phyloP scores from a whole-genome alignment of 92 coral and sea anemone genomes.

The Porites evermanni region DNA sequence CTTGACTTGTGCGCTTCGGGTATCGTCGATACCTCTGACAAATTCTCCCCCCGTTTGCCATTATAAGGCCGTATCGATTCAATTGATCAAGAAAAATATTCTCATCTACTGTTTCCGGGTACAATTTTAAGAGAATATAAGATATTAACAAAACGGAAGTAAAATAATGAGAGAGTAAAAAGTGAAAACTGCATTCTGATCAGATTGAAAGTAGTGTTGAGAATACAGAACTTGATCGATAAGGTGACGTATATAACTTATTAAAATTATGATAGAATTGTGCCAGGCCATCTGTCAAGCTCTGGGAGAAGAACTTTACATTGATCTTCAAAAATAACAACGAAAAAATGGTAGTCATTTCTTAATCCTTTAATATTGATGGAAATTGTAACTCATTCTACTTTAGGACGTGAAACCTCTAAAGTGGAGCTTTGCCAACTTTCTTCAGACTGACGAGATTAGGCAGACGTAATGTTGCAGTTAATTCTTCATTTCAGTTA shows the following conservation, averaged over 20 bases:
- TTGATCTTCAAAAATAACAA: not conserved
- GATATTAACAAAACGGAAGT: not conserved
- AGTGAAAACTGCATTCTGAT: not conserved
- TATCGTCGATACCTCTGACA: no score
- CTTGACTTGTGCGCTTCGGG: no score
- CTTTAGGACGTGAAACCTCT: not conserved
- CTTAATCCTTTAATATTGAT: no score
- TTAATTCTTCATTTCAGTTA: not conserved
- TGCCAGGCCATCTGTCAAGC: not conserved
- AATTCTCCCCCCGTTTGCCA: no score
- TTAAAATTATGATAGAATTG: not conserved
- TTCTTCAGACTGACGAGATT: not conserved
- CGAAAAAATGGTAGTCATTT: no score
- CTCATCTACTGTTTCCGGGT: no score
- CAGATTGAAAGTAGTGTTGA: not conserved
- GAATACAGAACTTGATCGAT: slow-evolving; percentile 11
- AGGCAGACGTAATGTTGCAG: not conserved
- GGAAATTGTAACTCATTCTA: no score
- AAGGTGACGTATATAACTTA: not conserved
- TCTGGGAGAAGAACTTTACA: not conserved
- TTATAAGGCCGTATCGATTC: no score
- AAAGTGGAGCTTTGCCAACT: not conserved
- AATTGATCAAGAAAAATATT: no score
- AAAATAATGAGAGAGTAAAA: not conserved
- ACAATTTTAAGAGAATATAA: no score